Evolutionary conservation across 2,888 invertebrate species (phyloP).

Genomic region (Lasioglossum morio): DNA sequence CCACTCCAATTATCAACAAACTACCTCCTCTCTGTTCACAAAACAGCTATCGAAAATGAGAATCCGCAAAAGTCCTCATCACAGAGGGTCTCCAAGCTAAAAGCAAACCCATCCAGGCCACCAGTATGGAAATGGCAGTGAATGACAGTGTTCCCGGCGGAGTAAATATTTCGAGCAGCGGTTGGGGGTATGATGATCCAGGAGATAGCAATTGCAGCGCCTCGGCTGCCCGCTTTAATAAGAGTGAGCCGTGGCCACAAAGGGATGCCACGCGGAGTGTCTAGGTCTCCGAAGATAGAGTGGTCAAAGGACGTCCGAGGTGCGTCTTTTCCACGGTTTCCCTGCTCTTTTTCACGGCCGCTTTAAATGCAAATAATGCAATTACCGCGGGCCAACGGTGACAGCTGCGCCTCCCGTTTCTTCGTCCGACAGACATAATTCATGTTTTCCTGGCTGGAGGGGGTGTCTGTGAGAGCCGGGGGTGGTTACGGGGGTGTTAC

Average conservation of each 20-base stretch:
- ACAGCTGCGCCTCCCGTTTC: conserved; percentile 67
- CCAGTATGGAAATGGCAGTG: neutral
- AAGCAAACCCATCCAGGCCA: neutral
- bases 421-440: conserved; percentile 68
- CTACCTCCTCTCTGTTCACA: neutral
- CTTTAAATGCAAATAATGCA: conserved; percentile 73
- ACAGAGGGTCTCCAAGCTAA: neutral
- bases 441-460: conserved; percentile 49
- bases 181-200: conserved; percentile 60
- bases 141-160: neutral
- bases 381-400: conserved; percentile 62
- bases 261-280: conserved; percentile 68
- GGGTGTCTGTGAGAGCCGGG: conserved; percentile 19
- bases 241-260: conserved; percentile 66
- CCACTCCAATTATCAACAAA: neutral
- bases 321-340: conserved; percentile 35
- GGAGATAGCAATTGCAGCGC: conserved; percentile 56
- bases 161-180: neutral
- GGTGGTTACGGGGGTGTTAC: conserved; percentile 18
- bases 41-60: neutral
- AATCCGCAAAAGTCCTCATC: neutral
- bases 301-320: conserved; percentile 48
- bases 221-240: conserved; percentile 67
- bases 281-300: conserved; percentile 65
- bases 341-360: conserved; percentile 50